Percentiles rank a stretch among this genome's conserved stretches.
Evolutionary conservation across 2,113 vertebrate genomes (phyloP).

Genomic region (Emydura subglobosa): DNA sequence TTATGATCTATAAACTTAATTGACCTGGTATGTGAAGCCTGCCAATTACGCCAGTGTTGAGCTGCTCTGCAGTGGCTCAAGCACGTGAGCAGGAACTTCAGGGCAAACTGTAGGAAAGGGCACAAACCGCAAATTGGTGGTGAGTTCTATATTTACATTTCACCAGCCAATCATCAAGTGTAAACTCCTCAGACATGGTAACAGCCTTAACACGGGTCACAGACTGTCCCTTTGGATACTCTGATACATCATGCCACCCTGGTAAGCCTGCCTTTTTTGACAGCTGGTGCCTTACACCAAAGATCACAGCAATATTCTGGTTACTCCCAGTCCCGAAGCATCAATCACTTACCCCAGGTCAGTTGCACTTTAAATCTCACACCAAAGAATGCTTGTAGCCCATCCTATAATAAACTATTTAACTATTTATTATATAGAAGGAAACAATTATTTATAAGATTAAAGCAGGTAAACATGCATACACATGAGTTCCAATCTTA

Average conservation of each 20-base stretch:
- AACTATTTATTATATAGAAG: no score
- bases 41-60: background rate
- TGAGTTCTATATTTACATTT: background rate
- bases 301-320: background rate
- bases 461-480: no score
- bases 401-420: no score
- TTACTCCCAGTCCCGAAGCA: background rate
- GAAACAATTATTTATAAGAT: no score
- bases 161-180: background rate
- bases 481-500: no score
- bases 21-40: background rate
- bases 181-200: background rate
- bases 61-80: background rate
- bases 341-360: no score
- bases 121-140: background rate
- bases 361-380: no score
- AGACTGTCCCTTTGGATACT: background rate
- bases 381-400: no score
- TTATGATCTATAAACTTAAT: background rate
- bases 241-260: background rate
- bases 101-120: background rate
- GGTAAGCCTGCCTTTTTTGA: background rate
- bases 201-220: background rate
- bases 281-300: background rate
- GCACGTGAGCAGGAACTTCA: background rate